Conservation (phyloP, 1,140 invertebrate genomes). For the Papilio polyxenes region DNA sequence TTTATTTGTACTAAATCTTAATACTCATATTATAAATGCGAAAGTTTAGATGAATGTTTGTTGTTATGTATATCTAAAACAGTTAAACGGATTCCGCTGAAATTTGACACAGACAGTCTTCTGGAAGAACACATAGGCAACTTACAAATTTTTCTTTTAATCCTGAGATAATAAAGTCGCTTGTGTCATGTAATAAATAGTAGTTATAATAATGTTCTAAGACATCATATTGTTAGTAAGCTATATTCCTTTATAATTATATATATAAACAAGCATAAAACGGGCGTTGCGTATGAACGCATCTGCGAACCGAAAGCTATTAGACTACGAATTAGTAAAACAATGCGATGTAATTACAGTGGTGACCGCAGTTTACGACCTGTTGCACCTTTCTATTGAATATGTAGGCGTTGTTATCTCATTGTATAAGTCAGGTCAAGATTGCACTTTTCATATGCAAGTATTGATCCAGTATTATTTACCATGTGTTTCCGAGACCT, state of each 20-base stretch:
- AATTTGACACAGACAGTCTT: too few relatives aligned
- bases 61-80: too few relatives aligned
- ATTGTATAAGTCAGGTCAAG: not conserved
- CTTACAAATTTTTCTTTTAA: too few relatives aligned
- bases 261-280: not conserved
- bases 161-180: too few relatives aligned
- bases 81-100: too few relatives aligned
- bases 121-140: too few relatives aligned
- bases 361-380: slow-evolving; percentile 69
- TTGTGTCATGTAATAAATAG: too few relatives aligned
- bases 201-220: too few relatives aligned
- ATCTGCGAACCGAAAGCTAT: slow-evolving; percentile 56
- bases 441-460: not conserved
- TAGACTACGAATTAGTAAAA: slow-evolving; percentile 66
- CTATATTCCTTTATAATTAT: not conserved
- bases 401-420: slow-evolving; percentile 37
- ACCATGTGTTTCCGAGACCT: too few relatives aligned
- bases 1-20: too few relatives aligned
- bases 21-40: too few relatives aligned
- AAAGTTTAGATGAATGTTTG: too few relatives aligned
- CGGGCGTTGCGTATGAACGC: not conserved
- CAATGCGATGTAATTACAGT: slow-evolving; percentile 72
- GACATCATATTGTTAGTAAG: not conserved
- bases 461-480: not conserved
- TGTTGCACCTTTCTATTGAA: slow-evolving; percentile 58